Evolutionary conservation across 2,113 vertebrate genomes (phyloP), one percentile per base, ranked within the genome.

Genomic region (Dicrurus megarhynchus): DNA sequence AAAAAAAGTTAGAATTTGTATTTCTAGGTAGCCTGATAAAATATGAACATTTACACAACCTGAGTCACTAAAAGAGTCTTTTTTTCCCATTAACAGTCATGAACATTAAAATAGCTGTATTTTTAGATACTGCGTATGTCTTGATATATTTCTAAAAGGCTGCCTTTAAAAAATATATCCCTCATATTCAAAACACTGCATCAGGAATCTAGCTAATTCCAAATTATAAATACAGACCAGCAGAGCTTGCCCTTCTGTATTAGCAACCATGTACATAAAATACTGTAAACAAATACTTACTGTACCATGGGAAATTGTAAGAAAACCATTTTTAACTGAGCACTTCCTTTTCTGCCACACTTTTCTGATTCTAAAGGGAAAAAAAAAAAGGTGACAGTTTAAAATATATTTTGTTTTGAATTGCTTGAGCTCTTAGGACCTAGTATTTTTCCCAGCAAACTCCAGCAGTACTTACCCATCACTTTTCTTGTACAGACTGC

Each of bases 341-440:
- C 99, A 99, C 77, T 99, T 99, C 97, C 99, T 99, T 96, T 99
- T 99, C 98, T 99, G 99, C 99, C 99, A 99, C 57, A 99, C 99
- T 96, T 99, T 99, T 96, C 99, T 98, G 97, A 99, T 98, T 69
- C 99, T 99, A 86, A 89, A 88, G 4, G 9, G 12, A 14, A 11
- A 87, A 65, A 65, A 50, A 57, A 44, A 30, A 53, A 49, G 44
- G 27, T 56, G 33, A 91, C 57, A 94, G 42, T 75, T 75, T 80
- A 35, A 53, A 70, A 56, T 57, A 39, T 18, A 32, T 47, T 73
- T 84, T 69, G 33, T 56, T 42, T 46, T 30, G 56, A 16, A 61
- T 7, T 68, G 28, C 26, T 86, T 56, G 59, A 24, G 33, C 32
- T 42, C 3, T 7, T 59, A 49, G 16, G n/a, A 26, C 3, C 4